phyloP scores from a whole-genome alignment of 2,113 vertebrate species.

The Bungarus multicinctus region DNA sequence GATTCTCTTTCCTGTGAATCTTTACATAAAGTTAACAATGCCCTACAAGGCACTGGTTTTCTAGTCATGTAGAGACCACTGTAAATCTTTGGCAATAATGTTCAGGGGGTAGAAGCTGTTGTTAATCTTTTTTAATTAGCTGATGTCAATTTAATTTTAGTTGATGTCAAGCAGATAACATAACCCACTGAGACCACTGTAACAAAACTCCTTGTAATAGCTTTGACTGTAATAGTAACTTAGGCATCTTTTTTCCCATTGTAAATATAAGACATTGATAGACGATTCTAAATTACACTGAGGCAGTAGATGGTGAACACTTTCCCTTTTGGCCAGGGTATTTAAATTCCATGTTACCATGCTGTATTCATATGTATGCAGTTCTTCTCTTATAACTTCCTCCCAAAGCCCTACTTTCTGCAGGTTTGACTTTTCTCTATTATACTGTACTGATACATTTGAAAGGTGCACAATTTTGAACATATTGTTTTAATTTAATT shows the following conservation, averaged over 20 bases:
- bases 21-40: not conserved
- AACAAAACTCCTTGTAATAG: not conserved
- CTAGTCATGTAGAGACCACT: not conserved
- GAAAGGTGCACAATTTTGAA: not conserved
- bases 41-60: not conserved
- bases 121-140: not conserved
- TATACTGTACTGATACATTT: not conserved
- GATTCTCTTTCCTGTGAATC: not conserved
- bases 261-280: not conserved
- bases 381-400: not conserved
- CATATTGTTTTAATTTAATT: not conserved
- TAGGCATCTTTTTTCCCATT: not conserved
- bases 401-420: not conserved
- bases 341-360: not conserved
- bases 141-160: not conserved
- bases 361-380: not conserved
- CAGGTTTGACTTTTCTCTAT: not conserved
- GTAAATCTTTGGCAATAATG: not conserved
- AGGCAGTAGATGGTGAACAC: not conserved
- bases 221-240: not conserved
- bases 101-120: not conserved
- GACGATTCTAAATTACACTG: not conserved
- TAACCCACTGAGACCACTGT: not conserved
- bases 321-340: not conserved
- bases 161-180: not conserved